These are phyloP conservation scores for Apis dorsata DNA, from an alignment of 1,140 invertebrate genomes.

Conservation along the genomic window DNA sequence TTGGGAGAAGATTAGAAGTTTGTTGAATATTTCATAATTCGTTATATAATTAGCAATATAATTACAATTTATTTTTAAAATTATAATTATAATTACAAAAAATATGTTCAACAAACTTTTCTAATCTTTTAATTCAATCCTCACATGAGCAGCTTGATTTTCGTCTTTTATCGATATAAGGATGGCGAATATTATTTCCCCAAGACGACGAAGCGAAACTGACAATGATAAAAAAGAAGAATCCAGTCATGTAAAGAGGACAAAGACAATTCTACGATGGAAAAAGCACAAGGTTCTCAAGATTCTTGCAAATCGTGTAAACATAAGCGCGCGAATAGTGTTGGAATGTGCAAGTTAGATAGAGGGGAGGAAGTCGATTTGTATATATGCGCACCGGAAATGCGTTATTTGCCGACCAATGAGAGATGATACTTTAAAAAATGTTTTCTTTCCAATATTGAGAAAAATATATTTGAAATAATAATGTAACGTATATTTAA, in stretches of 20 bases:
- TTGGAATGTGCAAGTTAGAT: no score
- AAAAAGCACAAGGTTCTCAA: conserved; percentile 42
- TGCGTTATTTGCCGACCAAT: neutral
- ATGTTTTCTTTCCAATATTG: neutral
- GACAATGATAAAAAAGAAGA: conserved; percentile 2
- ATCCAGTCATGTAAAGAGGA: conserved; percentile 1
- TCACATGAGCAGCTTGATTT: neutral
- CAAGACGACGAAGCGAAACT: conserved; percentile 8
- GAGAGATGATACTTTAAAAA: neutral
- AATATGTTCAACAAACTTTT: no score
- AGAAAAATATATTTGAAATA: no score
- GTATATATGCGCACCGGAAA: neutral
- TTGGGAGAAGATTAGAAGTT: no score
- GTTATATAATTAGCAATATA: no score
- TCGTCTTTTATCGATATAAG: conserved; percentile 26
- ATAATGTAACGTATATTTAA: no score
- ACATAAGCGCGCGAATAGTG: conserved; percentile 12
- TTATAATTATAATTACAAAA: no score
- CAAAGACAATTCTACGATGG: neutral
- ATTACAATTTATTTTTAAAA: no score
- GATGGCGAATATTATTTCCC: conserved; percentile 5
- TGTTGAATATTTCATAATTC: no score
- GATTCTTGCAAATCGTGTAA: conserved; percentile 25
- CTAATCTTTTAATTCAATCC: no score
- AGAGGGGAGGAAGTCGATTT: no score